Percentiles rank a stretch among this genome's conserved stretches.
These are phyloP conservation scores for Lycaena phlaeas DNA, from an alignment of 2,888 invertebrate species.

Conservation along the genomic window DNA sequence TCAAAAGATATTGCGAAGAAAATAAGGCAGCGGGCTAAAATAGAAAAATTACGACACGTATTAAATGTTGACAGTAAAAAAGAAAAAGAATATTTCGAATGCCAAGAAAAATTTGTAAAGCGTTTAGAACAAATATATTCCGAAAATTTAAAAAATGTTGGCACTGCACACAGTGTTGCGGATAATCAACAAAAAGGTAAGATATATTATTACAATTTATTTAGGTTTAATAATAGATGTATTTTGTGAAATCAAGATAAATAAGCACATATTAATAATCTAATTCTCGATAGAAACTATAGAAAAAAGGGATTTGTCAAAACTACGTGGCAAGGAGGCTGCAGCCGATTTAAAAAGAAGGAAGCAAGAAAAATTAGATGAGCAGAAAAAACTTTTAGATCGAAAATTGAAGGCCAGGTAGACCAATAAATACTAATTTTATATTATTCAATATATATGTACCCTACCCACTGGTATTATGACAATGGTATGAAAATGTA, in stretches of 20 bases:
- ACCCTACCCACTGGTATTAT: no score
- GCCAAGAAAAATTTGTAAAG: conserved; percentile 51
- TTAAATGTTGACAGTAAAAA: conserved; percentile 42
- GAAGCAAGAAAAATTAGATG: conserved; percentile 51
- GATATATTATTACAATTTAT: no score
- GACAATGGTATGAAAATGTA: no score
- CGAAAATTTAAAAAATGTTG: conserved; percentile 44
- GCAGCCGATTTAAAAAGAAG: conserved; percentile 39
- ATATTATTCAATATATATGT: no score
- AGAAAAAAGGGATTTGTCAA: conserved; percentile 42
- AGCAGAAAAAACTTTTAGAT: conserved; percentile 49
- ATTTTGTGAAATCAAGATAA: no score
- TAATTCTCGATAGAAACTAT: conserved; percentile 27
- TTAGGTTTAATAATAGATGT: no score
- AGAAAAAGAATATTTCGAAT: conserved; percentile 46
- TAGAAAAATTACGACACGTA: conserved; percentile 46
- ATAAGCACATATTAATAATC: no score
- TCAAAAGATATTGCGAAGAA: conserved; percentile 66
- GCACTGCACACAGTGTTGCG: conserved; percentile 46
- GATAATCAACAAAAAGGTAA: conserved; percentile 35
- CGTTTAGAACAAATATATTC: conserved; percentile 47
- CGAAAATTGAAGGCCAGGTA: conserved; percentile 59
- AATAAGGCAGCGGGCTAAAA: conserved; percentile 55
- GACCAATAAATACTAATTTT: no score
- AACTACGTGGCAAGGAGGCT: conserved; percentile 50